Conservation (phyloP, 2,113 vertebrate genomes). For the Brachypodius melanocephalos region DNA sequence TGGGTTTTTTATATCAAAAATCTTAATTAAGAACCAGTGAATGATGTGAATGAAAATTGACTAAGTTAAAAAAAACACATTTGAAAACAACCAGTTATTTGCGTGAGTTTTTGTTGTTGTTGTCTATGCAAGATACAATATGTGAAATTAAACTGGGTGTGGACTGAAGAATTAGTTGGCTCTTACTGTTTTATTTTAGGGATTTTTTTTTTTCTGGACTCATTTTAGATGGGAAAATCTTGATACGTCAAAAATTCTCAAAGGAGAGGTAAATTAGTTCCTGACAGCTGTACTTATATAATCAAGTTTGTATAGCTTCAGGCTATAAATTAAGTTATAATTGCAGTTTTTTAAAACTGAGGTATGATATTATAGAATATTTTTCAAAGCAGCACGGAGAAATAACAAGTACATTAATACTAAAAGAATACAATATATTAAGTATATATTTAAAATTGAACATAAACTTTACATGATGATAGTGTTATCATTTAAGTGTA, state of each 20-base stretch:
- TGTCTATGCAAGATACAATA: neutral
- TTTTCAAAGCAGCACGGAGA: neutral
- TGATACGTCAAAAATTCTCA: neutral
- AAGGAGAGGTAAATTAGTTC: neutral
- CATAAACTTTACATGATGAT: neutral
- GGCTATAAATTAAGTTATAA: neutral
- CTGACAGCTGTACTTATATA: neutral
- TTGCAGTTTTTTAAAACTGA: neutral
- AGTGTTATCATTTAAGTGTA: neutral
- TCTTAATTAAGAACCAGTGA: neutral
- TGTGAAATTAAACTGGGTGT: neutral
- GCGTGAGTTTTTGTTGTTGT: rapidly evolving
- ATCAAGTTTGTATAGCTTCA: neutral
- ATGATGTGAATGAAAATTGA: neutral
- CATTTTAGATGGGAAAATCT: neutral
- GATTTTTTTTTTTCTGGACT: neutral
- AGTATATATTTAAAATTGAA: neutral
- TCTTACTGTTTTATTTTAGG: neutral
- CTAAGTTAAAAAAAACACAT: neutral
- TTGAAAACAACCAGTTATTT: neutral
- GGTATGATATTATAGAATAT: neutral
- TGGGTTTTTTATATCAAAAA: rapidly evolving
- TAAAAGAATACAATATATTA: neutral
- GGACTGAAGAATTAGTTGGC: neutral
- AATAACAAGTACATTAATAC: neutral